Conservation (phyloP, 2,797 vertebrate species). For the Avahi laniger region DNA sequence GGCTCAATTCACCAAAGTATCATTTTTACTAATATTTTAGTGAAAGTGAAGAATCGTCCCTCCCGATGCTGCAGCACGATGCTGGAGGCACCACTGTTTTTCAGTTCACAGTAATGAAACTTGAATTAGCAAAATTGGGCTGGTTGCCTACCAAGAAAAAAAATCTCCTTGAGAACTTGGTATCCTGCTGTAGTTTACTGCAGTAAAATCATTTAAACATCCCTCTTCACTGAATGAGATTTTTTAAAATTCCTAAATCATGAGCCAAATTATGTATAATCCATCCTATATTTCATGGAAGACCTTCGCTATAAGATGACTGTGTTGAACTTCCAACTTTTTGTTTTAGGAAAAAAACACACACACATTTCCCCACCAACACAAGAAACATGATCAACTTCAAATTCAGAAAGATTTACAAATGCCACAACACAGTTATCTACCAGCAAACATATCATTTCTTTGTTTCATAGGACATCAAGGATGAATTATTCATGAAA, state of each 20-base stretch:
- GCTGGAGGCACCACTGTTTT: conserved; percentile 22
- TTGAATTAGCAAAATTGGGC: conserved; percentile 63
- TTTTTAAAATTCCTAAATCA: conserved; percentile 65
- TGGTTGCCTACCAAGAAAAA: conserved; percentile 50
- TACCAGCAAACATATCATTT: conserved; percentile 75
- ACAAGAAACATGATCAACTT: conserved; percentile 57
- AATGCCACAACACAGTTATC: conserved; percentile 66
- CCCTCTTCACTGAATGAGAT: conserved; percentile 57
- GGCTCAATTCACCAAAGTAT: conserved; percentile 76
- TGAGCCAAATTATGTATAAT: conserved; percentile 65
- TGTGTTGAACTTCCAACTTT: conserved; percentile 55
- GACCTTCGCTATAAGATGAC: conserved; percentile 36
- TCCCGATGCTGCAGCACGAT: neutral
- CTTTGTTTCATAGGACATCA: conserved; percentile 73
- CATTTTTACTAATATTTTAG: conserved; percentile 76
- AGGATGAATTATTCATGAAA: conserved; percentile 81
- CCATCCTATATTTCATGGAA: conserved; percentile 56
- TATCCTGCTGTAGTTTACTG: conserved; percentile 66
- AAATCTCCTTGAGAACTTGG: conserved; percentile 38
- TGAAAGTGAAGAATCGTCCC: conserved; percentile 31
- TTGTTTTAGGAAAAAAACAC: conserved; percentile 30
- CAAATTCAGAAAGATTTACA: conserved; percentile 68
- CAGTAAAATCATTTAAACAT: conserved; percentile 65
- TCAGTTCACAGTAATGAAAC: conserved; percentile 8
- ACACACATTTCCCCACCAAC: conserved; percentile 27